Base-by-base conservation (phyloP, 2,888 invertebrate species). In the Drosophila borealis region DNA sequence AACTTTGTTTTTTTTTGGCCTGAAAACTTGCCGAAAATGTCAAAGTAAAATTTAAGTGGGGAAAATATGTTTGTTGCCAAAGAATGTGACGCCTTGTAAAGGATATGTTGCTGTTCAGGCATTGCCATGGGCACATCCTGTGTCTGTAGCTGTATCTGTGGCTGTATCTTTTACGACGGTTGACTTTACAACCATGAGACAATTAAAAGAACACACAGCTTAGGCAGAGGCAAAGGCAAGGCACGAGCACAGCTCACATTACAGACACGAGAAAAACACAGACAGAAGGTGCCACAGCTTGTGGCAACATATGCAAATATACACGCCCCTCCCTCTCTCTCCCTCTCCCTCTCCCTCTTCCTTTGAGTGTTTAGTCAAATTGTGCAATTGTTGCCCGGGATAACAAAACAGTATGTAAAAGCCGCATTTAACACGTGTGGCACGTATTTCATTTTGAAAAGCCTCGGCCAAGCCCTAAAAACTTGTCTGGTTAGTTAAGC, bases 361-460 rank as follows among this genome's bases (percentile, higher is more conserved):
- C 11, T 36, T 0, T 37, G 13, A 42, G 33, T 33, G 61, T 44
- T 60, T 49, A 64, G 80, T 71, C 74, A 83, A 86, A 79, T 83
- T 80, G 75, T 87, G 83, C 77, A 85, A 88, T 83, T 88, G 86
- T 79, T 73, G 74, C 54, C 64, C 48, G 45, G 62, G 37, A 44
- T 60, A 66, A 54, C 53, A 48, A 51, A 55, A 53, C 44, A 55
- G 66, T 67, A 45, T 54, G 67, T 51, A 67, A 81, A 81, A 71
- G 65, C 50, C 67, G 69, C 78, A 80, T 81, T 88, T 88, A 79
- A 70, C 86, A 85, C 88, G 81, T 83, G 85, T 74, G 81, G 81
- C 85, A 85, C 86, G 85, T 85, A 83, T 88, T 85, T 88, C 83
- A 88, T 85, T 88, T 80, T 59, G 56, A 69, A 63, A 62, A n/a